Evolutionary conservation across 53 echinoderm and acorn worm genomes (phyloP), one percentile per base, ranked within the genome.

Genomic region (Luidia sarsii): DNA sequence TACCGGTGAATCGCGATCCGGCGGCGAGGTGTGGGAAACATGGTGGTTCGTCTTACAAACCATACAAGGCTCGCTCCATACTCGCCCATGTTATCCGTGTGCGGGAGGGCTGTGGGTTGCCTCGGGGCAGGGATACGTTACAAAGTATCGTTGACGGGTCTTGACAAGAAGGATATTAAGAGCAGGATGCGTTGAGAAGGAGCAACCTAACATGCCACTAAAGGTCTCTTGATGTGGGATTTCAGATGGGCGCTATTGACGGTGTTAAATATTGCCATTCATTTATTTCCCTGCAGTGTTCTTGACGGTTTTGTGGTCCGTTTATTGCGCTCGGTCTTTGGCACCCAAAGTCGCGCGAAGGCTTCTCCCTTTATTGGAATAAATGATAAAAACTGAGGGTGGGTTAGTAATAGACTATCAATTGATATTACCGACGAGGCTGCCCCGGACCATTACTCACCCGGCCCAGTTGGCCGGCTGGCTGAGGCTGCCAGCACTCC

Each of bases 91-190:
- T 31, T 32, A 19, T 25, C 9, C 9, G 72, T 25, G 72, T n/a
- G 25, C 36, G 39, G 38, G 31, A 33, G 71, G 21, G 65, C 21
- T 34, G 41, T 6, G 41, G 41, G 41, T 63, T 63, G 63, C 63
- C 63, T n/a, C 34, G 63, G 25, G 63, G 63, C 63, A 36, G 7
- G 63, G 14, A 63, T 72, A 15, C 25, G 72, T 72, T 72, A 72
- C 72, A 72, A 72, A 72, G 72, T 72, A 72, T 72, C 72, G 72
- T 53, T 72, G 54, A 72, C 72, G 57, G 4, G 33, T 54, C 39
- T 69, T 13, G 33, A 33, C 10, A 9, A 23, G 11, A 71, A n/a
- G 53, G 1, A n/a, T 60, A 30, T 33, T 7, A 16, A 33, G 31
- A 29, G 62, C 62, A 18, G 30, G 30, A 29, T 20, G 21, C 21